Evolutionary conservation across 2,113 vertebrate species (phyloP).

Genomic region (Tympanuchus pallidicinctus): DNA sequence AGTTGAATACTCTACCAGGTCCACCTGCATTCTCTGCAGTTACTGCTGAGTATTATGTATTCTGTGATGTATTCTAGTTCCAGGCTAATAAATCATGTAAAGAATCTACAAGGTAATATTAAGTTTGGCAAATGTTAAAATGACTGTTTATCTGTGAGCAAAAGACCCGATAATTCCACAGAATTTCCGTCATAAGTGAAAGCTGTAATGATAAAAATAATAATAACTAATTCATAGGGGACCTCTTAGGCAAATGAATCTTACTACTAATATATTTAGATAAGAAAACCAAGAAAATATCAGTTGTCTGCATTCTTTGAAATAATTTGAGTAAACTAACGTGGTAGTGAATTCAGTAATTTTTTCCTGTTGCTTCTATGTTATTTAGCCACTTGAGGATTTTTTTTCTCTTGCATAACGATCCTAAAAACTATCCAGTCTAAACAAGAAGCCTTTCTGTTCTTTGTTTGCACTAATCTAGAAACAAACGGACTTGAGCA

Average conservation of each 20-base stretch:
- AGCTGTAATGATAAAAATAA: constrained; percentile 40
- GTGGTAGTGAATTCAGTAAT: not conserved
- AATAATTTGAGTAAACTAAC: not conserved
- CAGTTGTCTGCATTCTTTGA: not conserved
- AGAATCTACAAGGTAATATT: not conserved
- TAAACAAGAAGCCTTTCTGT: not conserved
- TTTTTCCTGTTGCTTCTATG: not conserved
- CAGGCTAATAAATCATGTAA: not conserved
- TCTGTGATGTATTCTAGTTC: not conserved
- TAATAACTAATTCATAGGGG: not conserved
- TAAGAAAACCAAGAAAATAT: not conserved
- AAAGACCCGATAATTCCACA: not conserved
- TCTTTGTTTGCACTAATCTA: not conserved
- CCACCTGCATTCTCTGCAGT: not conserved
- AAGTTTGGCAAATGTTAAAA: not conserved
- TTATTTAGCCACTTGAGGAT: not conserved
- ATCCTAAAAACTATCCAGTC: not conserved
- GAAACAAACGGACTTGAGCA: not conserved
- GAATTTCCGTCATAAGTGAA: not conserved
- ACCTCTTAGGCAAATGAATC: not conserved
- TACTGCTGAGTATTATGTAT: not conserved
- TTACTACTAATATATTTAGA: not conserved
- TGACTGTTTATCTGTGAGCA: not conserved
- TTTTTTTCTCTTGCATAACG: not conserved
- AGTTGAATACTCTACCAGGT: not conserved